A percentile compares a stretch with the other conserved stretches of the same genome.
Conservation (phyloP, 2,797 vertebrate species). For the Erethizon dorsatum region DNA sequence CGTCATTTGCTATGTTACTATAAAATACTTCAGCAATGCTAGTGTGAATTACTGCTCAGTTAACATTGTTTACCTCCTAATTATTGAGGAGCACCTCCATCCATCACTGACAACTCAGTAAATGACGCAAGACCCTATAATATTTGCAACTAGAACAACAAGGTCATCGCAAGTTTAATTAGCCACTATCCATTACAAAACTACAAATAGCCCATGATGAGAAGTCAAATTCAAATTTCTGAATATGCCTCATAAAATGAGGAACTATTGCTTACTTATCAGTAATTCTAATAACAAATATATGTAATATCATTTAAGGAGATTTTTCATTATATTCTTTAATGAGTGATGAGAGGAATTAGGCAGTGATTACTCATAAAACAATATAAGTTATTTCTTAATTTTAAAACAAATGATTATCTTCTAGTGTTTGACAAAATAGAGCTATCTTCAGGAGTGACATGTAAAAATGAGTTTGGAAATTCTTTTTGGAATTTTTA, state of each 20-base stretch:
- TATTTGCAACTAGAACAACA: slow-evolving; percentile 83
- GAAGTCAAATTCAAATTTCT: slow-evolving; percentile 73
- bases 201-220: slow-evolving; percentile 73
- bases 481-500: slow-evolving; percentile 5
- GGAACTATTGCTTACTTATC: slow-evolving; percentile 43
- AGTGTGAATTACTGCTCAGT: slow-evolving; percentile 84
- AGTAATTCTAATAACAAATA: slow-evolving; percentile 63
- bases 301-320: slow-evolving; percentile 51
- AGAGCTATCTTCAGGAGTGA: not conserved
- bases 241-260: slow-evolving; percentile 68
- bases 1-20: slow-evolving; percentile 64
- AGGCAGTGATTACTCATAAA: slow-evolving; percentile 33
- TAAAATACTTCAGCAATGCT: slow-evolving; percentile 75
- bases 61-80: slow-evolving; percentile 86
- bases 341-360: slow-evolving; percentile 43
- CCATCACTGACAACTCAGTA: slow-evolving; percentile 83
- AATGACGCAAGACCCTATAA: slow-evolving; percentile 82
- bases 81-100: slow-evolving; percentile 82
- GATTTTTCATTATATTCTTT: slow-evolving; percentile 14
- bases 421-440: not conserved
- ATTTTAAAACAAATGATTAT: slow-evolving; percentile 58
- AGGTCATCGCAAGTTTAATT: slow-evolving; percentile 87
- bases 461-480: not conserved
- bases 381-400: not conserved
- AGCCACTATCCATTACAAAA: slow-evolving; percentile 79